A percentile compares a stretch with the other conserved stretches of the same genome.
phyloP scores from a whole-genome alignment of 2,888 invertebrate genomes.

The Microctonus aethiopoides region DNA sequence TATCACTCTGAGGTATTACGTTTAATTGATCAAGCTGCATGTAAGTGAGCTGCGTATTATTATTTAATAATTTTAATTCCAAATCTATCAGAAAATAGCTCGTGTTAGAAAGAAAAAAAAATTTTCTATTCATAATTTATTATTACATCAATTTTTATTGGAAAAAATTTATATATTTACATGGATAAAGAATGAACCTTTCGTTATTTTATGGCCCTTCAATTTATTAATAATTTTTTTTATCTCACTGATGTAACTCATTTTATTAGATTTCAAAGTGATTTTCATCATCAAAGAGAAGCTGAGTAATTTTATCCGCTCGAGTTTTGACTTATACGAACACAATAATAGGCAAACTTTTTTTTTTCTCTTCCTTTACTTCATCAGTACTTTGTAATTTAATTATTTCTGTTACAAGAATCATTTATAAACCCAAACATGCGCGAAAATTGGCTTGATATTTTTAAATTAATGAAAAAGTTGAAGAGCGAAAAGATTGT shows the following conservation, averaged over 20 bases:
- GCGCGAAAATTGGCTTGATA: neutral
- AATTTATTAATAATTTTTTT: neutral
- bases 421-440: neutral
- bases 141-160: no score
- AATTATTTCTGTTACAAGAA: neutral
- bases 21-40: neutral
- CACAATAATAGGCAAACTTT: neutral
- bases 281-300: neutral
- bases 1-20: neutral
- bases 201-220: no score
- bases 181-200: no score
- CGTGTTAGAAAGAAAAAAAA: no score
- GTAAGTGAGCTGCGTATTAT: neutral
- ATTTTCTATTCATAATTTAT: no score
- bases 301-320: neutral
- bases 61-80: no score
- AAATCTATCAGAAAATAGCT: no score
- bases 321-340: neutral
- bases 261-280: neutral
- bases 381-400: conserved; percentile 15
- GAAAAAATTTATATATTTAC: no score
- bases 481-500: neutral
- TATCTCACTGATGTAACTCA: neutral
- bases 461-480: neutral
- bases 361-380: neutral